Percentiles rank a stretch among this genome's conserved stretches.
Conservation (phyloP, 2,888 invertebrate genomes). For the Leptinotarsa peninsularis region DNA sequence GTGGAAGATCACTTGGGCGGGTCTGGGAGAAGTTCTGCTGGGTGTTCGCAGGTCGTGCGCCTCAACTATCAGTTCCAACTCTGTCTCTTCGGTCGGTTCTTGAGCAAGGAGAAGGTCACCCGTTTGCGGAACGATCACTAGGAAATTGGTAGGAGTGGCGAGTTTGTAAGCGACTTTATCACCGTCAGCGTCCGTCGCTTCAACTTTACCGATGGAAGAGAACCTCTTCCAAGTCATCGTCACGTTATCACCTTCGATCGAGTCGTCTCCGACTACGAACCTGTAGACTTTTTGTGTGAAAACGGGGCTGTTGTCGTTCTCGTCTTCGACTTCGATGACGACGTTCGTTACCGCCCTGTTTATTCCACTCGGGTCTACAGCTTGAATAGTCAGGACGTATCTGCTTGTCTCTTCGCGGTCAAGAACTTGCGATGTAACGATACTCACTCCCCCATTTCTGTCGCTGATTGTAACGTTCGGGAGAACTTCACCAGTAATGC, state of each 20-base stretch:
- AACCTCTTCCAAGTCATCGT: conserved; percentile 81
- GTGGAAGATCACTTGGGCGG: conserved; percentile 82
- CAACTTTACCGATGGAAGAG: conserved; percentile 85
- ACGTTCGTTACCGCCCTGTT: conserved; percentile 87
- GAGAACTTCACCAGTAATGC: conserved; percentile 65
- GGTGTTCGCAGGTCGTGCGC: conserved; percentile 87
- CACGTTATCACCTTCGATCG: conserved; percentile 71
- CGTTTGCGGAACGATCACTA: conserved; percentile 88
- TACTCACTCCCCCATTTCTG: conserved; percentile 74
- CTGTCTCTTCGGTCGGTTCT: conserved; percentile 75
- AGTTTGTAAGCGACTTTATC: conserved; percentile 91
- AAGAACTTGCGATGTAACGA: conserved; percentile 81
- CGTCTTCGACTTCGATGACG: conserved; percentile 81
- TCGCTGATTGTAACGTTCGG: conserved; percentile 68
- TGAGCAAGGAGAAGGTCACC: conserved; percentile 88
- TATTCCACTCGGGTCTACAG: conserved; percentile 82
- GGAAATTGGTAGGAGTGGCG: conserved; percentile 81
- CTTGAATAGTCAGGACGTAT: conserved; percentile 83
- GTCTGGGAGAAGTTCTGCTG: conserved; percentile 75
- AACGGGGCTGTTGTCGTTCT: conserved; percentile 92
- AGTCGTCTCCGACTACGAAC: conserved; percentile 79
- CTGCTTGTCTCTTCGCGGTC: conserved; percentile 81
- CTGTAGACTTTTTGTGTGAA: conserved; percentile 84
- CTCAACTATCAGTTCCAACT: conserved; percentile 77
- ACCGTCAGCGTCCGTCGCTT: conserved; percentile 91